Evolutionary conservation across 2,113 vertebrate genomes (phyloP).

Genomic region (Mionectes macconnelli): DNA sequence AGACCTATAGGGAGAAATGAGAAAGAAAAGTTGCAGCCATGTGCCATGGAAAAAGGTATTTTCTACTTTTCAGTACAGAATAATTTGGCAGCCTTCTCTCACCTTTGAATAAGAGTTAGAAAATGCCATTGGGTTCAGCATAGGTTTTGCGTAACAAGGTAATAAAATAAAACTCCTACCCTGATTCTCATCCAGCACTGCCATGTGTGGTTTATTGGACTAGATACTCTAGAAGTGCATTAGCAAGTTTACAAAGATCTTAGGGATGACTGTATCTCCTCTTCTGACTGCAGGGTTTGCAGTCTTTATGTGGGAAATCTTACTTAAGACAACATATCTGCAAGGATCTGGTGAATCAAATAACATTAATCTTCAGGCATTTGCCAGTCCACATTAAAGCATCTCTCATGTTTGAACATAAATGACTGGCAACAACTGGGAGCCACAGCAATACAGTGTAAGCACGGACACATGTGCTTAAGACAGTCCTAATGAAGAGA

Average conservation of each 20-base stretch:
- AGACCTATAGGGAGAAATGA: not conserved
- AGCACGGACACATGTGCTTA: accelerated
- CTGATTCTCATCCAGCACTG: not conserved
- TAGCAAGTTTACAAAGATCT: not conserved
- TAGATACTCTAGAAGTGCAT: not conserved
- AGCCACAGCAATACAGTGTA: not conserved
- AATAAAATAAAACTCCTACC: not conserved
- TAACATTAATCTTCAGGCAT: not conserved
- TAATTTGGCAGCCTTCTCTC: not conserved
- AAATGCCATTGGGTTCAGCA: not conserved
- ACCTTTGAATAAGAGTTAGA: not conserved
- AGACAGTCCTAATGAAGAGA: not conserved
- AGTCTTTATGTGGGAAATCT: not conserved
- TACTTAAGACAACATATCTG: not conserved
- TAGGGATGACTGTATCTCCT: not conserved
- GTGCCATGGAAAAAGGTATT: not conserved
- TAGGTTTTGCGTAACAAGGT: not conserved
- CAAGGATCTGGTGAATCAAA: not conserved
- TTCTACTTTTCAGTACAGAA: not conserved
- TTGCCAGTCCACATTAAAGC: not conserved
- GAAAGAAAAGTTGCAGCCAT: not conserved
- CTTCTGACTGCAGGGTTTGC: not conserved
- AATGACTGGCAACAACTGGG: not conserved
- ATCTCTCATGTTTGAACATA: not conserved
- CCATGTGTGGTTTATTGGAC: not conserved